Evolutionary conservation across 2,888 invertebrate species (phyloP).

Genomic region (Acrocera orbiculus): DNA sequence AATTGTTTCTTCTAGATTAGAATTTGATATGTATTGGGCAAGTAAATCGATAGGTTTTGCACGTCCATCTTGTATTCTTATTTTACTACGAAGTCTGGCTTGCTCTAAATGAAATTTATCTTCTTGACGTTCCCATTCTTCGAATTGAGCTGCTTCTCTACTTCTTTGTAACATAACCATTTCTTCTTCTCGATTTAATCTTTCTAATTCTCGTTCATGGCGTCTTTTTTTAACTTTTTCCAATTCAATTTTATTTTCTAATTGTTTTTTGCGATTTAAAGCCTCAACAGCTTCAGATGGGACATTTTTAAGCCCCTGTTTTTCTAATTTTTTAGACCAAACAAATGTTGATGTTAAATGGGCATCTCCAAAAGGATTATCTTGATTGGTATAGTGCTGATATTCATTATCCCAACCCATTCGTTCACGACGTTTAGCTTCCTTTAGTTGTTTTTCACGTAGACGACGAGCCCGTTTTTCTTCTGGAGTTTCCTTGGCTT

Average conservation of each 20-base stretch:
- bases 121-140: conserved; percentile 91
- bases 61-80: conserved; percentile 89
- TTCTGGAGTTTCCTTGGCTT: conserved; percentile 87
- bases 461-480: conserved; percentile 76
- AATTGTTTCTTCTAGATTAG: conserved; percentile 75
- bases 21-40: conserved; percentile 87
- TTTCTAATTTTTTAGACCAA: conserved; percentile 90
- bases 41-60: conserved; percentile 97
- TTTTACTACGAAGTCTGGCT: conserved; percentile 80
- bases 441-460: conserved; percentile 81
- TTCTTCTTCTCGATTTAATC: conserved; percentile 65
- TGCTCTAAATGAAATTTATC: conserved; percentile 96
- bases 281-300: conserved; percentile 65
- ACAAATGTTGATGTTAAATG: conserved; percentile 88
- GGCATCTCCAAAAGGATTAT: conserved; percentile 97
- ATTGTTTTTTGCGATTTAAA: conserved; percentile 67
- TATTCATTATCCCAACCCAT: conserved; percentile 98
- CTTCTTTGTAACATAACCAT: conserved; percentile 69
- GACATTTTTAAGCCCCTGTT: conserved; percentile 70
- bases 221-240: conserved; percentile 89
- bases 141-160: conserved; percentile 77
- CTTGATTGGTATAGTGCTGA: conserved; percentile 90
- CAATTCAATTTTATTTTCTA: conserved; percentile 79
- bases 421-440: conserved; percentile 66
- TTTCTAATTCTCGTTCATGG: conserved; percentile 72